Percentiles rank a stretch among this genome's conserved stretches.
These are phyloP conservation scores for Sminthurides bifidus DNA, from an alignment of 1,140 invertebrate genomes.

Conservation along the genomic window DNA sequence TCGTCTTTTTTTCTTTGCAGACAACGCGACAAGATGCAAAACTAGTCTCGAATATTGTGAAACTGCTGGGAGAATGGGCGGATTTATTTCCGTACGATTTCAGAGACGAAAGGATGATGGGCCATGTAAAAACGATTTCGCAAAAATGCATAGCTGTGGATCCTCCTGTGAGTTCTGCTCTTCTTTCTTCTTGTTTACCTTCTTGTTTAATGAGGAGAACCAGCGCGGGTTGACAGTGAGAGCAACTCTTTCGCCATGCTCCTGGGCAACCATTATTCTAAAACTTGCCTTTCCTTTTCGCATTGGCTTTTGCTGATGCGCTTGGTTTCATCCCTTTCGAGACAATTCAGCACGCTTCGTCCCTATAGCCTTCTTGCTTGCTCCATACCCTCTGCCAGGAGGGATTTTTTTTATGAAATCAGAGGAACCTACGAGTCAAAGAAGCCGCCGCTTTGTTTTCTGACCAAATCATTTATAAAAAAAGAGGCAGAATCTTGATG, in stretches of 20 bases:
- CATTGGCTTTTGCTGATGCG: background rate
- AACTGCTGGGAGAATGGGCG: conserved; percentile 82
- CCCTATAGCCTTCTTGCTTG: too few species aligned
- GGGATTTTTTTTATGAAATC: too few species aligned
- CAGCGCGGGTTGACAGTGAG: too few species aligned
- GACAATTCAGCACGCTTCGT: too few species aligned
- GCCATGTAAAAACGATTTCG: conserved; percentile 78
- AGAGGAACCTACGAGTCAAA: too few species aligned
- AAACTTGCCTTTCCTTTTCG: background rate
- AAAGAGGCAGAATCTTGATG: too few species aligned
- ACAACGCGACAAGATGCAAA: conserved; percentile 19
- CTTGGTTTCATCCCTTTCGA: background rate
- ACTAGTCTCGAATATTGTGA: conserved; percentile 57
- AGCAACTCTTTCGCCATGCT: too few species aligned
- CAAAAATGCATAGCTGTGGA: conserved; percentile 61
- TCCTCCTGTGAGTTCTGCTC: conserved; percentile 35
- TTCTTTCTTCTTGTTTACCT: background rate
- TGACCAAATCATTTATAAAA: too few species aligned
- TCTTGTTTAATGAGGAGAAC: background rate
- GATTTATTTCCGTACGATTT: conserved; percentile 94
- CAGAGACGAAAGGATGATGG: conserved; percentile 86
- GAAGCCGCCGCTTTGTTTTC: too few species aligned
- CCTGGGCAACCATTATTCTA: background rate
- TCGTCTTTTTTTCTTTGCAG: too few species aligned
- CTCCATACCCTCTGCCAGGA: too few species aligned